A percentile compares a stretch with the other conserved stretches of the same genome.
These are phyloP conservation scores for Brachyopa scutellaris DNA, from an alignment of 2,888 invertebrate species.

Conservation along the genomic window DNA sequence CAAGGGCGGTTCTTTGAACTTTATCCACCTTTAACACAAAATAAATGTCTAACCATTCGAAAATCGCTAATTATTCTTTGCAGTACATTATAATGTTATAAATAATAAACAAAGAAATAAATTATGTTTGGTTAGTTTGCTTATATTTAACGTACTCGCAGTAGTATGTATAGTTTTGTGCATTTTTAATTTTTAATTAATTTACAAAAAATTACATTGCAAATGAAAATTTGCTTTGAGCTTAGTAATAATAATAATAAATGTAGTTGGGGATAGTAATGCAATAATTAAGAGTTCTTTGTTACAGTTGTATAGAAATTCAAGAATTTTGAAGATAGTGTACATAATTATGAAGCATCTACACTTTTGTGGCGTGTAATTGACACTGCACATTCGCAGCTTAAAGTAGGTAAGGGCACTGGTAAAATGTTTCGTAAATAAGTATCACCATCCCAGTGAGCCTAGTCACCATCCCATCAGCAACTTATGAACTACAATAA, in stretches of 20 bases:
- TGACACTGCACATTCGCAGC: too few species aligned
- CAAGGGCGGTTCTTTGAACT: too few species aligned
- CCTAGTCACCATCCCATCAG: too few species aligned
- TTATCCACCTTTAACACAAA: too few species aligned
- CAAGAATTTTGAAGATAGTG: too few species aligned
- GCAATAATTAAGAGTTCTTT: conserved; percentile 15
- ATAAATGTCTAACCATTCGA: background rate
- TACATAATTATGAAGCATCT: too few species aligned
- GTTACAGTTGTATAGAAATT: background rate
- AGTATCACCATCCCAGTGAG: too few species aligned
- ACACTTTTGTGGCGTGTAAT: too few species aligned
- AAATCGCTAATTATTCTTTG: conserved; percentile 7
- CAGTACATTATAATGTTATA: conserved; percentile 36
- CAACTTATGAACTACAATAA: too few species aligned
- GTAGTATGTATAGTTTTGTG: conserved; percentile 29
- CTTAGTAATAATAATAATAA: conserved; percentile 25
- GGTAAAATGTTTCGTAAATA: too few species aligned
- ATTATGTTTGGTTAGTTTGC: conserved; percentile 19
- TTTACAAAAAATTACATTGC: conserved; percentile 66
- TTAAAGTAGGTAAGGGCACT: too few species aligned
- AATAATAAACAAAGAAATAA: conserved; percentile 31
- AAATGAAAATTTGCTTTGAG: conserved; percentile 51
- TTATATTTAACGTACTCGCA: conserved; percentile 53
- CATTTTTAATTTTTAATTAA: conserved; percentile 26
- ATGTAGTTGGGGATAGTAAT: conserved; percentile 4